phyloP scores from a whole-genome alignment of 1,140 invertebrate genomes.

The Psix sp. region DNA sequence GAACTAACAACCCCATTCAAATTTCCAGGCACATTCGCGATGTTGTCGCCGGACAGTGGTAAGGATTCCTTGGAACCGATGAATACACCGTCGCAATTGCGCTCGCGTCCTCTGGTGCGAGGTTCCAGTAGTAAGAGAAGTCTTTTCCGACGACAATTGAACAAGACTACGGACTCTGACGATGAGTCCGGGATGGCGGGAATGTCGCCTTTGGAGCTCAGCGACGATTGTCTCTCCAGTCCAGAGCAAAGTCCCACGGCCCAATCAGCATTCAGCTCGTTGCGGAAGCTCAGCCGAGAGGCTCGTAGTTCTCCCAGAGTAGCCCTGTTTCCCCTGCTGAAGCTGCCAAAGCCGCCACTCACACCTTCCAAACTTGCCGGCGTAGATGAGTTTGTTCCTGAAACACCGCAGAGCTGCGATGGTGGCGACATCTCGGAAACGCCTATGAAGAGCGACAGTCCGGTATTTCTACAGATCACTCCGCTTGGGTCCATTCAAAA shows the following conservation, averaged over 20 bases:
- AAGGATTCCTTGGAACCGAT: constrained; percentile 27
- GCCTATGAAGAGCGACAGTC: constrained; percentile 62
- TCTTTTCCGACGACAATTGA: constrained; percentile 47
- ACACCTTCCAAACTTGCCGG: constrained; percentile 19
- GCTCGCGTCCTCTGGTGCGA: constrained; percentile 3
- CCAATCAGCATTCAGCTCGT: constrained; percentile 51
- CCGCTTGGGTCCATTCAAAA: constrained; percentile 67
- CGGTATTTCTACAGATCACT: constrained; percentile 62
- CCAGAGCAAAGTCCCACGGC: constrained; percentile 44
- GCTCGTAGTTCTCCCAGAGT: constrained; percentile 59
- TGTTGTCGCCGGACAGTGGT: constrained; percentile 40
- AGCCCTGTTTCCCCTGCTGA: constrained; percentile 17
- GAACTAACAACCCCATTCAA: background rate
- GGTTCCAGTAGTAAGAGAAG: constrained; percentile 63
- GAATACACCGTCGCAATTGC: constrained; percentile 61
- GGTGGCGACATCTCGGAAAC: constrained; percentile 62
- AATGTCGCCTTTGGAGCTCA: constrained; percentile 67
- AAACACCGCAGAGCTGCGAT: constrained; percentile 63
- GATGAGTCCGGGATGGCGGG: constrained; percentile 69
- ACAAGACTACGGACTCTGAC: constrained; percentile 43
- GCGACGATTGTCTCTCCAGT: constrained; percentile 51
- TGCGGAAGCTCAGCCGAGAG: constrained; percentile 55
- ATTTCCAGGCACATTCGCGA: constrained; percentile 13
- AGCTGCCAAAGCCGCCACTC: background rate
- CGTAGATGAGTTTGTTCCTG: constrained; percentile 58